These are phyloP conservation scores for Liodrosophila aerea DNA, from an alignment of 2,888 invertebrate species.

Conservation along the genomic window DNA sequence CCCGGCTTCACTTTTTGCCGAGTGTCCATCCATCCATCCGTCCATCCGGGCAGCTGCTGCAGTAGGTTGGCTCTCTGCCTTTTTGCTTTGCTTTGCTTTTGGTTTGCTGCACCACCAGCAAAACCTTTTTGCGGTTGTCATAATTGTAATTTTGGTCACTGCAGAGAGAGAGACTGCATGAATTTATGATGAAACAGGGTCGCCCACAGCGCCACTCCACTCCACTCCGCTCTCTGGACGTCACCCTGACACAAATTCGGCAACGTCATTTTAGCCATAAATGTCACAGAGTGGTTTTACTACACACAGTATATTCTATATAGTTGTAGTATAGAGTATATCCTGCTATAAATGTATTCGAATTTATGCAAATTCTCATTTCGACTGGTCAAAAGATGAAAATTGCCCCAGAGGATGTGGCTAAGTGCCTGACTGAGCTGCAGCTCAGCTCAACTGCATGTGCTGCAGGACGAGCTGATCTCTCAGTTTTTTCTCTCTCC, in stretches of 20 bases:
- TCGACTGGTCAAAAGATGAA: slow-evolving; percentile 45
- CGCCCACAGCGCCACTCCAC: slow-evolving; percentile 3
- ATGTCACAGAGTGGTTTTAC: slow-evolving; percentile 47
- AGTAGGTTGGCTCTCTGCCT: slow-evolving; percentile 29
- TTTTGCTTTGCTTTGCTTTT: slow-evolving; percentile 37
- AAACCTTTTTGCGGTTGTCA: slow-evolving; percentile 78
- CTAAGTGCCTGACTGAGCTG: slow-evolving; percentile 56
- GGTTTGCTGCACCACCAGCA: slow-evolving; percentile 65
- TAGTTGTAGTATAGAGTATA: slow-evolving; percentile 14
- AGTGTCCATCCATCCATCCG: slow-evolving; percentile 6
- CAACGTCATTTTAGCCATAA: slow-evolving; percentile 42
- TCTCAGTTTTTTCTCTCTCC: slow-evolving; percentile 1
- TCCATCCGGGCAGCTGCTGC: slow-evolving; percentile 10
- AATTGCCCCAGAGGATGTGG: slow-evolving; percentile 52
- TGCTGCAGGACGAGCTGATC: neutral
- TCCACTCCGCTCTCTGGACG: slow-evolving; percentile 4
- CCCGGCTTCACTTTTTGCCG: neutral
- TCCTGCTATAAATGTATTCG: slow-evolving; percentile 39
- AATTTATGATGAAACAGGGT: slow-evolving; percentile 69
- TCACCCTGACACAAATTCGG: slow-evolving; percentile 64
- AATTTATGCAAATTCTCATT: slow-evolving; percentile 55
- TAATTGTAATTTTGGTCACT: slow-evolving; percentile 77
- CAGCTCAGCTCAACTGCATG: slow-evolving; percentile 5
- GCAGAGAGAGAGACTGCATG: slow-evolving; percentile 72
- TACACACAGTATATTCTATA: slow-evolving; percentile 7